Percentiles rank a stretch among this genome's conserved stretches.
Evolutionary conservation across 2,797 vertebrate genomes (phyloP).

Genomic region (Eulemur coronatus): DNA sequence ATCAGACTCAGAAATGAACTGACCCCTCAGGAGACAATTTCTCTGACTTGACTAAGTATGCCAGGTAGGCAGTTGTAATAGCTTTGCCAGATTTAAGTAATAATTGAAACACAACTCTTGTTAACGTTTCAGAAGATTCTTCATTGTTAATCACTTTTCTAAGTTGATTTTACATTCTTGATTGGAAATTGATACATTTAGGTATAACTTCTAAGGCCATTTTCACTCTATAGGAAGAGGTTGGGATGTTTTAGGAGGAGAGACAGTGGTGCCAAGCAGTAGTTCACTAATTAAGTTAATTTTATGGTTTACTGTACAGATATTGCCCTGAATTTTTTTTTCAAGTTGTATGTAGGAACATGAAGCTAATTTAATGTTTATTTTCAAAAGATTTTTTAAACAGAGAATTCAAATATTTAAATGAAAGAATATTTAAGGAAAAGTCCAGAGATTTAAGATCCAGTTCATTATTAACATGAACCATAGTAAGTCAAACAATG

Average conservation of each 20-base stretch:
- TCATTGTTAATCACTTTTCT: not conserved
- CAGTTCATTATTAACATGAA: not conserved
- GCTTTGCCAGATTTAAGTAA: constrained; percentile 27
- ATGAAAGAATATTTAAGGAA: not conserved
- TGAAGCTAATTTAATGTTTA: constrained; percentile 18
- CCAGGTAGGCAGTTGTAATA: not conserved
- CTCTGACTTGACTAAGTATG: not conserved
- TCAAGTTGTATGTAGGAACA: not conserved
- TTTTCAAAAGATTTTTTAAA: not conserved
- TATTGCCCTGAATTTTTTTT: not conserved
- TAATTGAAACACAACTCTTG: not conserved
- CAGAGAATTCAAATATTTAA: not conserved
- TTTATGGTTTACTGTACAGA: not conserved
- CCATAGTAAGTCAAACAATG: not conserved
- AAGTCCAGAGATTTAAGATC: not conserved
- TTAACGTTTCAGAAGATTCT: constrained; percentile 6
- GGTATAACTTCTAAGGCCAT: not conserved
- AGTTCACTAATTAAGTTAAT: not conserved
- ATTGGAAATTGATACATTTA: not conserved
- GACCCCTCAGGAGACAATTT: not conserved
- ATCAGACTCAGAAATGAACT: constrained; percentile 43
- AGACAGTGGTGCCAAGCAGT: not conserved
- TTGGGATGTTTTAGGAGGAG: not conserved
- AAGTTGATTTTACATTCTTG: not conserved
- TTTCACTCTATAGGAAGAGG: not conserved